These are phyloP conservation scores for Deladenus siricidicola DNA, from an alignment of 2,888 invertebrate genomes.

Conservation along the genomic window DNA sequence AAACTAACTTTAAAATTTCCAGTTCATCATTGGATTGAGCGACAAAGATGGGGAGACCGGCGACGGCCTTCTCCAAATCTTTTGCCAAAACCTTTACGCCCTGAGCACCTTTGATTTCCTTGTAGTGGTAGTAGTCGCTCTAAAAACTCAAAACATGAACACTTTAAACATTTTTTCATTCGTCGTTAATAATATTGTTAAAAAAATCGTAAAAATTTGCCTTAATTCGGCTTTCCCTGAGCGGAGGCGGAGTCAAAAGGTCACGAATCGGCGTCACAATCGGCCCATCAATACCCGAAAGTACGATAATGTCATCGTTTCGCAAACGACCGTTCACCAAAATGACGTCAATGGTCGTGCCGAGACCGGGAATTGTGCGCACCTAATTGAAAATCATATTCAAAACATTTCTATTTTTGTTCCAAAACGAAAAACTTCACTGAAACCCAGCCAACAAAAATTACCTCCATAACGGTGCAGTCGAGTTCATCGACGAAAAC, in stretches of 20 bases:
- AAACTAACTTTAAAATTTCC: conserved; percentile 64
- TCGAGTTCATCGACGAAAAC: conserved; percentile 82
- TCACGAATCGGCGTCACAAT: conserved; percentile 94
- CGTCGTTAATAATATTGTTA: neutral
- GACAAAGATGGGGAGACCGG: conserved; percentile 77
- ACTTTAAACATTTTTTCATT: neutral
- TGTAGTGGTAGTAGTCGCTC: conserved; percentile 75
- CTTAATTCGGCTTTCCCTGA: conserved; percentile 93
- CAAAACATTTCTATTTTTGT: neutral
- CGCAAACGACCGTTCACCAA: conserved; percentile 87
- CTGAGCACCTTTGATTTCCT: conserved; percentile 88
- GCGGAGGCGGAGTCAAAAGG: conserved; percentile 85
- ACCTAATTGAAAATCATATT: conserved; percentile 12
- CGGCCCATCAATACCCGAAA: conserved; percentile 95
- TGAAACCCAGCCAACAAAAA: neutral
- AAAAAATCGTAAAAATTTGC: conserved; percentile 55
- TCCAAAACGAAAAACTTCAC: too few relatives aligned
- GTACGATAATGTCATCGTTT: conserved; percentile 85
- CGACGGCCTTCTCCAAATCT: conserved; percentile 92
- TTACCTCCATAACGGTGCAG: conserved; percentile 59
- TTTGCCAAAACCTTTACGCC: conserved; percentile 97
- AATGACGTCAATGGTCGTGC: conserved; percentile 97
- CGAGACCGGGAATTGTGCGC: conserved; percentile 70
- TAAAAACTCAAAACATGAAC: conserved; percentile 34
- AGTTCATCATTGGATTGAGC: conserved; percentile 89